These are phyloP conservation scores for Pedicia rivosa DNA, from an alignment of 2,888 invertebrate species.

Conservation along the genomic window DNA sequence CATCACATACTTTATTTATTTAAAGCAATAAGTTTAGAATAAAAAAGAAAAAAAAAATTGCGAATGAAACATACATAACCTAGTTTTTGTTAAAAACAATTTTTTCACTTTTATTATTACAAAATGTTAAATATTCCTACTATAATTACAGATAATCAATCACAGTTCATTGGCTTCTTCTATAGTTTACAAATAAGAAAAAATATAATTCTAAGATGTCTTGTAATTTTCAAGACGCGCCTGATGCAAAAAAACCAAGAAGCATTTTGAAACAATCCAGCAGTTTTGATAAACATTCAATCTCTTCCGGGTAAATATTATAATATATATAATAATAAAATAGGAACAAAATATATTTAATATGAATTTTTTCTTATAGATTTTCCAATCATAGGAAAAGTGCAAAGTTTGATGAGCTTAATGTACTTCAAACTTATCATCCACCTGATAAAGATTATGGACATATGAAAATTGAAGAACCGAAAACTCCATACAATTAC, in stretches of 20 bases:
- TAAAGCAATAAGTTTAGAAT: too few relatives aligned
- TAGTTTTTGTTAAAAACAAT: too few relatives aligned
- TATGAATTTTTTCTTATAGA: neutral
- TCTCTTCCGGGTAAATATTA: neutral
- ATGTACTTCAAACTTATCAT: constrained; percentile 94
- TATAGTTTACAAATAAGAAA: neutral
- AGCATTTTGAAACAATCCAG: constrained; percentile 86
- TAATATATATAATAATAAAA: neutral
- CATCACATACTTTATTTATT: too few relatives aligned
- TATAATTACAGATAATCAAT: too few relatives aligned
- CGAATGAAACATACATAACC: too few relatives aligned
- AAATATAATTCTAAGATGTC: constrained; percentile 6
- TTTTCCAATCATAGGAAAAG: constrained; percentile 33
- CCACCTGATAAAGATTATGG: constrained; percentile 98
- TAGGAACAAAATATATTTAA: neutral
- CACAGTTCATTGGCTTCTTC: too few relatives aligned
- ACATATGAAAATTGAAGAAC: constrained; percentile 96
- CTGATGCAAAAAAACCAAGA: constrained; percentile 31
- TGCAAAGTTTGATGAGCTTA: constrained; percentile 95
- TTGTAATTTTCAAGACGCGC: constrained; percentile 20
- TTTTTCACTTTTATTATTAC: too few relatives aligned
- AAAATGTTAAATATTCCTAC: too few relatives aligned
- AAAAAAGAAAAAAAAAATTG: too few relatives aligned
- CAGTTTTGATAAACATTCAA: constrained; percentile 59
- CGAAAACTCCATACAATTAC: constrained; percentile 78